Evolutionary conservation across 2,797 vertebrate species (phyloP).

Genomic region (Enteromius treurensis): DNA sequence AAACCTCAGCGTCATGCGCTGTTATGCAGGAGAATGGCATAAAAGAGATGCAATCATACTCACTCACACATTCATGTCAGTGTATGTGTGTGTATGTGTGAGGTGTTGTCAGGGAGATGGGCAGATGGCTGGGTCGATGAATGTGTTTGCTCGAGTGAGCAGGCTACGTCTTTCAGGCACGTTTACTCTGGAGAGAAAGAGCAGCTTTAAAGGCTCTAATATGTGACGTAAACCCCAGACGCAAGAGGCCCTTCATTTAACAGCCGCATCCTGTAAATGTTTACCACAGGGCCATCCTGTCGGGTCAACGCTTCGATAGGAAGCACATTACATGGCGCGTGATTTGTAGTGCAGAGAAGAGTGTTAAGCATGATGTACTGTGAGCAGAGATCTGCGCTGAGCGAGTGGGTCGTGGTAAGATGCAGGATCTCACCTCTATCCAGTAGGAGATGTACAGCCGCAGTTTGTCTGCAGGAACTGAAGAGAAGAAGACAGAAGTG

Average conservation of each 20-base stretch:
- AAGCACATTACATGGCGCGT: not conserved
- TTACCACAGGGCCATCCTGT: constrained; percentile 28
- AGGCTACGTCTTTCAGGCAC: constrained; percentile 55
- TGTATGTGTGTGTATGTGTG: constrained; percentile 37
- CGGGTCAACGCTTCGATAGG: not conserved
- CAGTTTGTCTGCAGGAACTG: constrained; percentile 79
- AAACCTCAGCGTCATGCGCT: not conserved
- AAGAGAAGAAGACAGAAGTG: constrained; percentile 51
- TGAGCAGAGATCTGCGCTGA: constrained; percentile 10
- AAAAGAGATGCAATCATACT: constrained; percentile 35
- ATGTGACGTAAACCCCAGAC: constrained; percentile 37
- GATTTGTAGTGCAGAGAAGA: not conserved
- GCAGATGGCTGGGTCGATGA: constrained; percentile 60
- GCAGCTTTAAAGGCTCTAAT: constrained; percentile 40
- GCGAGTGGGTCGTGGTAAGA: constrained; percentile 21
- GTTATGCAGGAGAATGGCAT: constrained; percentile 15
- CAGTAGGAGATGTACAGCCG: constrained; percentile 84
- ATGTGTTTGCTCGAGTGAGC: constrained; percentile 56
- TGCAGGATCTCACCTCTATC: constrained; percentile 79
- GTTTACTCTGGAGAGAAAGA: constrained; percentile 52
- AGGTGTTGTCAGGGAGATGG: constrained; percentile 60
- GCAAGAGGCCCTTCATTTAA: constrained; percentile 23
- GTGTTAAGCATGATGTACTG: not conserved
- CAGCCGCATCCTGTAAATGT: constrained; percentile 39
- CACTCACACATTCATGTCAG: constrained; percentile 23